A percentile compares a stretch with the other conserved stretches of the same genome.
Evolutionary conservation across 2,888 invertebrate genomes (phyloP).

Genomic region (Pristionchus entomophagus): DNA sequence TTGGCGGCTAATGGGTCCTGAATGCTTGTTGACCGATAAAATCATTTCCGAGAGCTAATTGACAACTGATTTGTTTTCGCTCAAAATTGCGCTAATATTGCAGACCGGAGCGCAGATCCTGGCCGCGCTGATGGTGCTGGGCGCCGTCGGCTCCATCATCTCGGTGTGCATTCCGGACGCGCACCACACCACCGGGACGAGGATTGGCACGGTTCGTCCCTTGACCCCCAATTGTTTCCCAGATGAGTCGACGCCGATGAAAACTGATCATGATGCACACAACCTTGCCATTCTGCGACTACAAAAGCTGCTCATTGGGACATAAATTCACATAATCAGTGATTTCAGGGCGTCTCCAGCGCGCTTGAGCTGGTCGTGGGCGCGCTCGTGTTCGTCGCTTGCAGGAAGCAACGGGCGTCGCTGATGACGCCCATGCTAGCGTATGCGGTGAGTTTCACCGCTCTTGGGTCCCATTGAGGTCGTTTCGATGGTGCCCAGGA

Average conservation of each 20-base stretch:
- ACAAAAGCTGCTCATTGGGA: too few species aligned
- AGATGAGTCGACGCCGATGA: too few species aligned
- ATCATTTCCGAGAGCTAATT: too few species aligned
- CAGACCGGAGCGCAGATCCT: constrained; percentile 18
- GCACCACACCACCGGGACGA: neutral
- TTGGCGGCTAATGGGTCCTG: too few species aligned
- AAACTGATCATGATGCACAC: neutral
- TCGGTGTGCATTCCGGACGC: neutral
- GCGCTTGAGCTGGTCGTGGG: neutral
- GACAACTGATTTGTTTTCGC: too few species aligned
- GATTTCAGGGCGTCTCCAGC: neutral
- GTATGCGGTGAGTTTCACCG: neutral
- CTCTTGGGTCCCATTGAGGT: too few species aligned
- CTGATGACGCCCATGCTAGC: constrained; percentile 5
- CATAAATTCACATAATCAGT: neutral
- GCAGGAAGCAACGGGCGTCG: neutral
- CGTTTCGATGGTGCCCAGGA: too few species aligned
- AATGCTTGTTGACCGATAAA: too few species aligned
- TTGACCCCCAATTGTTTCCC: too few species aligned
- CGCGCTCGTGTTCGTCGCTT: neutral
- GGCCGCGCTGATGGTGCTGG: neutral
- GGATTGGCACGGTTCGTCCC: neutral
- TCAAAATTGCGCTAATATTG: neutral
- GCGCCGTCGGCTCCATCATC: neutral
- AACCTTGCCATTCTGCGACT: too few species aligned